Base-by-base conservation (phyloP, 2,113 vertebrate genomes). In the Edolisoma coerulescens region DNA sequence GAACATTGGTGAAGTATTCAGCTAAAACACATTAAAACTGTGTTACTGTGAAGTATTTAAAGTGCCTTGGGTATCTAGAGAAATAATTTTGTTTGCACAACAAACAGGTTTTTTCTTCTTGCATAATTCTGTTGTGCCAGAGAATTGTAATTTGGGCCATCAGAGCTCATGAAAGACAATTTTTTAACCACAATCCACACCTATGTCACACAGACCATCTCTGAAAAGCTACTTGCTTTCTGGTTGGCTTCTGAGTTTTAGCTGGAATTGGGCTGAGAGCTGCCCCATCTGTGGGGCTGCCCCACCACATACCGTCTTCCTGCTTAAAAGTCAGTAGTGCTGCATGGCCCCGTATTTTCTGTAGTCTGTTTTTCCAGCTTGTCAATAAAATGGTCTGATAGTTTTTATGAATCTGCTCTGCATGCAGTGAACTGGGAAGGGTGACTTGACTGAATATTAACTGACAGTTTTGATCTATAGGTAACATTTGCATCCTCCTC, bases 21-120 rank as follows among this genome's bases (percentile, higher is more conserved):
- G 21, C 27, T 87, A 65, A 65, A 87, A 78, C 1, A 2, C 1
- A 1, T 10, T 32, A 37, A 73, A 85, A 54, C 13, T 30, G 4
- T 69, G 35, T 86, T 65, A 44, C 11, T 70, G 47, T 74, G 39
- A 54, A 71, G 19, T 57, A 41, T 76, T 93, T 77, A 44, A 49
- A 47, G 11, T 69, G 47, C 30, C 13, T 78, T 56, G 22, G n/a
- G n/a, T 53, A 32, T n/a, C 32, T 33, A 33, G 21, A 78, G 49
- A 75, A 68, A 35, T 68, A 42, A 14, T 50, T 60, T 64, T 56
- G 8, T 70, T 81, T 89, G 4, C 6, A 20, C 3, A 53, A 54
- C 15, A 18, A 2, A 13, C 3, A 0, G 27, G 3, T 28, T n/a
- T 50, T 67, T 57, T 42, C 10, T 6, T 73, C 74, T n/a, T 2